Conservation (phyloP, 2,113 vertebrate genomes). For the Pedionomus torquatus region DNA sequence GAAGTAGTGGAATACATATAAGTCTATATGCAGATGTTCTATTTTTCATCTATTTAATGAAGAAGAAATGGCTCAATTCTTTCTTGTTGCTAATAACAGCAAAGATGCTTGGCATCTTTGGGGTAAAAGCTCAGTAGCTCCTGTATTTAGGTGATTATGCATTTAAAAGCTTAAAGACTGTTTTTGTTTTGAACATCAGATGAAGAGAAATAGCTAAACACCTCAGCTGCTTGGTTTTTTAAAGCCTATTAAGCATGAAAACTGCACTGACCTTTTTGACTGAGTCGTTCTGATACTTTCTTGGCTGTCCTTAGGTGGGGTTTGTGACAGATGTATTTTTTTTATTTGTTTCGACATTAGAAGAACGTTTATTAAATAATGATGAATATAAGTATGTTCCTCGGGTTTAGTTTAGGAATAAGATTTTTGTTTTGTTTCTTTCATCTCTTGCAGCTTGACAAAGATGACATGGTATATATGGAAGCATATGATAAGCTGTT, state of each 20-base stretch:
- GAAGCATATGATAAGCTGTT: constrained; percentile 97
- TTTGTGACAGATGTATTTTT: neutral
- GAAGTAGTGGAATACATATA: neutral
- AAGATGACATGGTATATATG: constrained; percentile 99
- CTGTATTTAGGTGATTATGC: neutral
- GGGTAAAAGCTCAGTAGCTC: neutral
- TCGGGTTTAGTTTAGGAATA: neutral
- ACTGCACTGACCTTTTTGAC: neutral
- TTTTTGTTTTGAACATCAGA: neutral
- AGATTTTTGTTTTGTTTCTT: neutral
- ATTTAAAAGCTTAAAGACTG: neutral
- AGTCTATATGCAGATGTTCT: neutral
- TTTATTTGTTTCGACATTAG: neutral
- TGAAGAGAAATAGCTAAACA: neutral
- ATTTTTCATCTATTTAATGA: neutral
- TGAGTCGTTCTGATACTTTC: neutral
- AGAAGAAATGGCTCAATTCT: neutral
- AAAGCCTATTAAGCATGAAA: neutral
- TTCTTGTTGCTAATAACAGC: neutral
- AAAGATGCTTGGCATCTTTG: neutral
- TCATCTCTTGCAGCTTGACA: constrained; percentile 85
- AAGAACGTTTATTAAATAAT: neutral
- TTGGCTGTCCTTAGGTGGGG: neutral
- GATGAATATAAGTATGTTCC: neutral
- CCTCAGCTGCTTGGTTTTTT: neutral